Base-by-base conservation (phyloP, 92 coral and sea anemone species). In the Pocillopora grandis region DNA sequence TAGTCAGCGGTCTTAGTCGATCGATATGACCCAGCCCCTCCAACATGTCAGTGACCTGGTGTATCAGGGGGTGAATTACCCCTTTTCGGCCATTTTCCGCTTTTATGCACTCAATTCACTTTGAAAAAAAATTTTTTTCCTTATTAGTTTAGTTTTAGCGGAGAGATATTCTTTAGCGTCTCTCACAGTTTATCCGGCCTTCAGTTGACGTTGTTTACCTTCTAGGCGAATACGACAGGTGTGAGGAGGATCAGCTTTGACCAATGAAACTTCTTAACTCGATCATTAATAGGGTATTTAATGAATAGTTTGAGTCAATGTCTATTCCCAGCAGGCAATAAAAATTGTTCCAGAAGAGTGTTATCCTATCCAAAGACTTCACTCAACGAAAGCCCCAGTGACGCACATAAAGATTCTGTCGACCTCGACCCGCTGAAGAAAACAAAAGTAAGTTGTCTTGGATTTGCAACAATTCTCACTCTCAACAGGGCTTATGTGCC, bases 361-460 rank as follows among this genome's bases (percentile, higher is more conserved):
- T 69, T 69, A 69, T 37, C 74, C 14, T 31, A 69, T 36, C 74
- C 74, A 37, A 31, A 37, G 74, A 36, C 21, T 14, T 69, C 74
- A 69, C 74, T 37, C 74, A 37, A 55, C 55, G 74, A 20, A 69
- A 42, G 15, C 70, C 70, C 70, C 11, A 27, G 37, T 27, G 74
- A 36, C 74, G 74, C n/a, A 36, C 55, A 36, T 19, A 69, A 35
- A 69, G 74, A 36, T 69, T 69, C 6, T 8, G 74, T 33, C 21
- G 74, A 69, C 42, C 74, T 36, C 74, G 13, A 33, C 18, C 2
- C 42, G 18, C 55, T 11, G n/a, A 36, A 36, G 68, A 69, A 36
- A 69, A 36, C 33, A 16, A 68, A 69, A 36, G 74, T 69, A 69
- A 69, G 74, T 69, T 35, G 36, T 68, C 36, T 69, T 69, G 36